These are phyloP conservation scores for Leptoclinus maculatus DNA, from an alignment of 2,797 vertebrate genomes.

Conservation along the genomic window DNA sequence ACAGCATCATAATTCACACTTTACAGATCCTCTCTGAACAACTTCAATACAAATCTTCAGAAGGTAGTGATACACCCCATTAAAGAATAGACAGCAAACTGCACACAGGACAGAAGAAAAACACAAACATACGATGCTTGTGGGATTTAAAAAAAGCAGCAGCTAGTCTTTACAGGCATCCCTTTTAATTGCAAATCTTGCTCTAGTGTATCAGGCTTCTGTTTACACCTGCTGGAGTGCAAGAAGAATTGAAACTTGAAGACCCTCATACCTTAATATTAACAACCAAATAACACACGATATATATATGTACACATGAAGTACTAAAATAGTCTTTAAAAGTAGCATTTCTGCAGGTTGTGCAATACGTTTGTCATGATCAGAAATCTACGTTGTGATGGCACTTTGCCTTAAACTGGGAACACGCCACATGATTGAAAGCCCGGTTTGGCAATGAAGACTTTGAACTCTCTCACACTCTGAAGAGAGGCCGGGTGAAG, in stretches of 20 bases:
- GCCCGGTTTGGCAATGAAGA: background rate
- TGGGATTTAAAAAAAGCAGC: background rate
- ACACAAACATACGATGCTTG: constrained; percentile 23
- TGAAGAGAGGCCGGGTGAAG: too few species aligned
- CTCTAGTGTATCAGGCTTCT: constrained; percentile 8
- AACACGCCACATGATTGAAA: constrained; percentile 5
- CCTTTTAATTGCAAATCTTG: constrained; percentile 26
- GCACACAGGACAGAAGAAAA: constrained; percentile 36
- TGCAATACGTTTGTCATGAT: constrained; percentile 42
- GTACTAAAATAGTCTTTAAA: constrained; percentile 48
- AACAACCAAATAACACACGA: constrained; percentile 25
- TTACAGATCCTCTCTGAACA: constrained; percentile 51
- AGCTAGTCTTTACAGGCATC: background rate
- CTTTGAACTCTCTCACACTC: too few species aligned
- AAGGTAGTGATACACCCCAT: constrained; percentile 33
- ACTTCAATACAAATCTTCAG: constrained; percentile 36
- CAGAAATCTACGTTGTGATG: background rate
- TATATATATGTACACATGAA: constrained; percentile 57
- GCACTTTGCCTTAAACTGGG: constrained; percentile 16
- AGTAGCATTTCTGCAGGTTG: constrained; percentile 39
- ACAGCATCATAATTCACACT: constrained; percentile 54
- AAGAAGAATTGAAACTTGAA: constrained; percentile 44
- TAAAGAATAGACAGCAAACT: constrained; percentile 36
- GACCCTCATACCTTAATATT: constrained; percentile 48
- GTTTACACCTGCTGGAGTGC: constrained; percentile 46